Conservation (phyloP, 2,113 vertebrate species). For the Delphinapterus leucas region DNA sequence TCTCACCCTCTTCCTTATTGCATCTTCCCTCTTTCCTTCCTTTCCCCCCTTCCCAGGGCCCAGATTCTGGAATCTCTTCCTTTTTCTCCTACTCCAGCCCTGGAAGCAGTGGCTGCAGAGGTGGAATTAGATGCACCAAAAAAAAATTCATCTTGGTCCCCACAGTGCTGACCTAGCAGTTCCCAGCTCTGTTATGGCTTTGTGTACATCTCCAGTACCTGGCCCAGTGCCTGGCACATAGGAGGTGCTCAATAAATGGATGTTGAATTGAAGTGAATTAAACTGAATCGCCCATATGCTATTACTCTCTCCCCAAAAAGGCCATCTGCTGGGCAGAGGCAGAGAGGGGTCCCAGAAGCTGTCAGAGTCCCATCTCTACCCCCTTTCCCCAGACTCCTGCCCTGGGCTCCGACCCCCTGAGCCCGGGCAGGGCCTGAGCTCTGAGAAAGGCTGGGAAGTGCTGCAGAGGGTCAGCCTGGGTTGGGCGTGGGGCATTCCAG, state of each 20-base stretch:
- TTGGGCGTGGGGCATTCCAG: background rate
- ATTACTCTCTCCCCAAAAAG: background rate
- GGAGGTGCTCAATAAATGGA: conserved; percentile 23
- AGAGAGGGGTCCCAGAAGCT: conserved; percentile 48
- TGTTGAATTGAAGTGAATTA: background rate
- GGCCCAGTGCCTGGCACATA: background rate
- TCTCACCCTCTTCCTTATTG: background rate
- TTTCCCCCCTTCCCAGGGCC: background rate
- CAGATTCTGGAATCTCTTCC: background rate
- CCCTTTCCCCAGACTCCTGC: background rate
- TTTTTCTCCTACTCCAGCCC: background rate
- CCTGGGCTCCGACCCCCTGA: conserved; percentile 11
- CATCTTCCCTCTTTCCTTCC: background rate
- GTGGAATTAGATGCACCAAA: conserved; percentile 39
- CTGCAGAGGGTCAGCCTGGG: background rate
- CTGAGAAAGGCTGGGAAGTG: background rate
- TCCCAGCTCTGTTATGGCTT: conserved; percentile 55
- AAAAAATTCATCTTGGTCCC: conserved; percentile 1
- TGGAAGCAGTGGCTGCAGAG: background rate
- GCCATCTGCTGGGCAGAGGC: conserved; percentile 6
- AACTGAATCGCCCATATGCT: background rate
- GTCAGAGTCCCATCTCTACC: background rate
- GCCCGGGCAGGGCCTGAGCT: background rate
- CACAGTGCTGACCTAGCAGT: background rate
- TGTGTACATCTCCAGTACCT: background rate